Evolutionary conservation across 2,797 vertebrate genomes (phyloP).

Genomic region (Xenops minutus): DNA sequence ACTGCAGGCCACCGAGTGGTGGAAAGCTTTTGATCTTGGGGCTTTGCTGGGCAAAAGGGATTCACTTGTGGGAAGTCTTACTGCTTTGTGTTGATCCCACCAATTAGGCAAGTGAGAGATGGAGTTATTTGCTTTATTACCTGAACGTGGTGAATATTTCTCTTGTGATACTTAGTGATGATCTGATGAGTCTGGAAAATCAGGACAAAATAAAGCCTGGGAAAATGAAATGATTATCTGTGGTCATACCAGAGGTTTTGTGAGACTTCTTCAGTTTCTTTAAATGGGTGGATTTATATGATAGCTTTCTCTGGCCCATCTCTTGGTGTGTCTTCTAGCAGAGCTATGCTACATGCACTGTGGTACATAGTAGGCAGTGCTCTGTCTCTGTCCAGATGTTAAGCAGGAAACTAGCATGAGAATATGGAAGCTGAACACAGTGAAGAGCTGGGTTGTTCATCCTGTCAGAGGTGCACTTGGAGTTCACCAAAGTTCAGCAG

Average conservation of each 20-base stretch:
- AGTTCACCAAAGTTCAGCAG: background rate
- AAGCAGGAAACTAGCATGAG: background rate
- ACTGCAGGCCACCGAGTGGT: background rate
- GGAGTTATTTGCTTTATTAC: background rate
- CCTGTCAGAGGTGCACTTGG: background rate
- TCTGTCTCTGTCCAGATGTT: background rate
- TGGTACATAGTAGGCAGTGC: background rate
- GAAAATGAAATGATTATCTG: background rate
- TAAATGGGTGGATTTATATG: background rate
- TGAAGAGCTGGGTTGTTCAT: background rate
- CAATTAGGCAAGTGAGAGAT: background rate
- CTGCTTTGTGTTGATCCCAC: background rate
- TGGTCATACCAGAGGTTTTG: background rate
- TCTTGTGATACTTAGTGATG: background rate
- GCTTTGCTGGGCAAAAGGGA: background rate
- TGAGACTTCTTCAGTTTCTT: background rate
- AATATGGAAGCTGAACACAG: background rate
- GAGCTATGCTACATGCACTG: rapidly evolving
- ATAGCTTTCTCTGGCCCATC: background rate
- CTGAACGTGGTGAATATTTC: background rate
- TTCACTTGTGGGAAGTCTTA: background rate
- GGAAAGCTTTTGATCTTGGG: background rate
- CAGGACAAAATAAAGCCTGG: background rate
- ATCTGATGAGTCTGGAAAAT: background rate
- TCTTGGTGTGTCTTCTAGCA: background rate